Evolutionary conservation across 2,888 invertebrate genomes (phyloP).

Genomic region (Boloria selene): DNA sequence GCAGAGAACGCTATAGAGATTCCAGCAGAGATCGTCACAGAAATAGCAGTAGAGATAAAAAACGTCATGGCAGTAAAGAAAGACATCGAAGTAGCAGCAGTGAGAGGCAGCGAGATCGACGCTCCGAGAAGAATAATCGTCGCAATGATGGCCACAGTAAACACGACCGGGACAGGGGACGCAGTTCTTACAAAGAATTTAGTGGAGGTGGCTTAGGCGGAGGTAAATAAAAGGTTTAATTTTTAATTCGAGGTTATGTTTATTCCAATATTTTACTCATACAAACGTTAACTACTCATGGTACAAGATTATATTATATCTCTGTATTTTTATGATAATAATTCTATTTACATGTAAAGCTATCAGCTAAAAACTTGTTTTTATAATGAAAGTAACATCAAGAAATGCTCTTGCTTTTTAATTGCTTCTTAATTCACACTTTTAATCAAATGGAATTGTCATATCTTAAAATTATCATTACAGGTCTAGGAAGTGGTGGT

Average conservation of each 20-base stretch:
- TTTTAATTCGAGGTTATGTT: conserved; percentile 5
- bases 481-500: conserved; percentile 55
- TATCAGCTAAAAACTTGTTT: too few relatives aligned
- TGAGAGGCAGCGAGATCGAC: conserved; percentile 31
- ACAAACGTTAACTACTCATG: not conserved
- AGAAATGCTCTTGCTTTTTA: too few relatives aligned
- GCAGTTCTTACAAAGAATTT: conserved; percentile 51
- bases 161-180: conserved; percentile 48
- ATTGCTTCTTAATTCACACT: too few relatives aligned
- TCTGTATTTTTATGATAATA: too few relatives aligned
- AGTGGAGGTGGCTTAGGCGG: conserved; percentile 62
- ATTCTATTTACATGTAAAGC: too few relatives aligned
- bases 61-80: conserved; percentile 28
- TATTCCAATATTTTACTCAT: not conserved
- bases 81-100: conserved; percentile 38
- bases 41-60: conserved; percentile 41
- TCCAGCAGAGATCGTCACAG: conserved; percentile 43
- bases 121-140: conserved; percentile 35
- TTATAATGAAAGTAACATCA: too few relatives aligned
- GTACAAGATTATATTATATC: too few relatives aligned
- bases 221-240: conserved; percentile 45
- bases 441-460: not conserved
- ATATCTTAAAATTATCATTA: conserved; percentile 23
- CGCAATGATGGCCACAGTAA: conserved; percentile 36
- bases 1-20: conserved; percentile 41